Evolutionary conservation across 2,797 vertebrate genomes (phyloP).

Genomic region (Hippoglossus hippoglossus): DNA sequence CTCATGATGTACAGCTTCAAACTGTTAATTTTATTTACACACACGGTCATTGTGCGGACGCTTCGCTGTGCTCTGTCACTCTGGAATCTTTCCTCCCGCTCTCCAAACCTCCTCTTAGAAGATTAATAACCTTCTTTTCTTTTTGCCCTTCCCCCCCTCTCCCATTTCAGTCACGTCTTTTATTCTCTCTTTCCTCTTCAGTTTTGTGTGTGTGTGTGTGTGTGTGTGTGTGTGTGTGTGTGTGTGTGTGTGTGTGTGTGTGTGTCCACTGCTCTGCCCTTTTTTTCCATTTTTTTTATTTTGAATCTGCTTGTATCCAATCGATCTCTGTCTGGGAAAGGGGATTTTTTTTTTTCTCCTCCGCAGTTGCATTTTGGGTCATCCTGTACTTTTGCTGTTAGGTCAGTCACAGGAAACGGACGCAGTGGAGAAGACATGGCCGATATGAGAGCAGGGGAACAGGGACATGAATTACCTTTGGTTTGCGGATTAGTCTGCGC

Average conservation of each 20-base stretch:
- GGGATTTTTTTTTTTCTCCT: slow-evolving; percentile 6
- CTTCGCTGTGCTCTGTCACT: background rate
- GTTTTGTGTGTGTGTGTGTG: slow-evolving; percentile 6
- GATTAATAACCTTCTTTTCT: slow-evolving; percentile 35
- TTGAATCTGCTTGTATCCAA: slow-evolving; percentile 48
- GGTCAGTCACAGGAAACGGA: slow-evolving; percentile 42
- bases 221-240: slow-evolving; percentile 1
- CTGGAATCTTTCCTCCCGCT: background rate
- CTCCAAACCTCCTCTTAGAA: slow-evolving; percentile 26
- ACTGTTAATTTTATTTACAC: slow-evolving; percentile 9
- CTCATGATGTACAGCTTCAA: background rate
- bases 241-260: background rate
- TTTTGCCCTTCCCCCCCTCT: slow-evolving; percentile 13
- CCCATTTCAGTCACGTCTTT: background rate
- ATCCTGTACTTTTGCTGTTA: slow-evolving; percentile 44
- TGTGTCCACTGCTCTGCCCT: slow-evolving; percentile 8
- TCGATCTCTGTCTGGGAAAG: slow-evolving; percentile 60
- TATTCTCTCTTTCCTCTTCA: slow-evolving; percentile 12
- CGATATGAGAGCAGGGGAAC: slow-evolving; percentile 6
- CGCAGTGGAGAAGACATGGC: slow-evolving; percentile 4
- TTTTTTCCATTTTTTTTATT: slow-evolving; percentile 21
- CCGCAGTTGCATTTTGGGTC: slow-evolving; percentile 52
- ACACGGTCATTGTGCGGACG: background rate
- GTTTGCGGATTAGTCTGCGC: slow-evolving; percentile 29
- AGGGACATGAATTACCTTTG: slow-evolving; percentile 31